Evolutionary conservation across 1,140 invertebrate species (phyloP).

Genomic region (Sycobia sp.): DNA sequence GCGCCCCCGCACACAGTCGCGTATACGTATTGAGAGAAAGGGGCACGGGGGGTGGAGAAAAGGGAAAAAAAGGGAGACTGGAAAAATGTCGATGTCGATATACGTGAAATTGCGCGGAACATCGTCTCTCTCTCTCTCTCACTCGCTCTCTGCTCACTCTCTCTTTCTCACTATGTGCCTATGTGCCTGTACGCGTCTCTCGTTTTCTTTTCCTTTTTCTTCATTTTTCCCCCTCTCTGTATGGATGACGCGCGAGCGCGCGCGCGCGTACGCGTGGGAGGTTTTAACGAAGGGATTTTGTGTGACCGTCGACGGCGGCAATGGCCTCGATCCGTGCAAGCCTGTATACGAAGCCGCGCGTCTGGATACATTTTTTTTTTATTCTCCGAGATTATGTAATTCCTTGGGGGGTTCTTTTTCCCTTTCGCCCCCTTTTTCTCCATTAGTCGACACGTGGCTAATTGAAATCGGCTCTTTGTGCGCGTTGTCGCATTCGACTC

Average conservation of each 20-base stretch:
- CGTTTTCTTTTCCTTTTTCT: too few species aligned
- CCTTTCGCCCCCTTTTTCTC: slow-evolving; percentile 2
- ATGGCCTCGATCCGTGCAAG: not conserved
- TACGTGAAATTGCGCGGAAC: slow-evolving; percentile 34
- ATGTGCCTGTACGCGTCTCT: too few species aligned
- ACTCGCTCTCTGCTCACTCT: too few species aligned
- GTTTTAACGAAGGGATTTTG: slow-evolving; percentile 24
- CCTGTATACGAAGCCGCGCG: too few species aligned
- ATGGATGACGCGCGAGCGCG: slow-evolving; percentile 14
- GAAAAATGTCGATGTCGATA: slow-evolving; percentile 26
- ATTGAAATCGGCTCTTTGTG: slow-evolving; percentile 17
- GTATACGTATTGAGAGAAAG: not conserved
- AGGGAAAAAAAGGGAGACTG: not conserved
- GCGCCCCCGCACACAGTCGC: not conserved
- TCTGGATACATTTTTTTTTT: too few species aligned
- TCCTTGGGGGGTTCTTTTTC: too few species aligned
- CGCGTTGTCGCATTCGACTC: too few species aligned
- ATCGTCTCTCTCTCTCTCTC: slow-evolving; percentile 3
- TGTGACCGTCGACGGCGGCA: not conserved
- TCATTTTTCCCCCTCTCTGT: not conserved
- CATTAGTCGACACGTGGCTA: slow-evolving; percentile 1
- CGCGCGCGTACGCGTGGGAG: too few species aligned
- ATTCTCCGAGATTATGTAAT: slow-evolving; percentile 1
- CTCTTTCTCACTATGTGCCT: too few species aligned
- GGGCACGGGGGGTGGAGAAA: not conserved